These are phyloP conservation scores for Connochaetes taurinus DNA, from an alignment of 2,113 vertebrate species.

Conservation along the genomic window DNA sequence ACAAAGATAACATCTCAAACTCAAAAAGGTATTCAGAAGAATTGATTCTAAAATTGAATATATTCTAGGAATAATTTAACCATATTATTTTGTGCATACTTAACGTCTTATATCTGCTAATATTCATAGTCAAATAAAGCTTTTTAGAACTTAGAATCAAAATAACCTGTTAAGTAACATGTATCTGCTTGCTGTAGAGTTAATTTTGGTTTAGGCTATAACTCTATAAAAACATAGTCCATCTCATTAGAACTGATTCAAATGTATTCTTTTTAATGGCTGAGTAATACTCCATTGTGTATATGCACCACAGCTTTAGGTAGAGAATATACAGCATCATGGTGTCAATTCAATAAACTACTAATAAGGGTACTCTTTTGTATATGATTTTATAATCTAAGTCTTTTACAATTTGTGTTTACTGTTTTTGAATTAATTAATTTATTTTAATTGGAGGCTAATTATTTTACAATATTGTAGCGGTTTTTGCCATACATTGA, in stretches of 20 bases:
- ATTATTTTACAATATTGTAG: neutral
- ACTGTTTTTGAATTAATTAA: neutral
- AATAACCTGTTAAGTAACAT: neutral
- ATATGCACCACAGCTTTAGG: no score
- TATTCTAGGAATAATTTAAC: neutral
- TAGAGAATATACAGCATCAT: neutral
- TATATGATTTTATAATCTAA: neutral
- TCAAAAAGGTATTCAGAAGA: neutral
- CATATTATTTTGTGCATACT: neutral
- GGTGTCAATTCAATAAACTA: neutral
- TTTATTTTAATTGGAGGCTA: neutral
- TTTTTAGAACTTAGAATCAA: neutral
- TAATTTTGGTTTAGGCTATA: neutral
- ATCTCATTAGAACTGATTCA: neutral
- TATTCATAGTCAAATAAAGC: neutral
- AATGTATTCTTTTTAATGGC: no score
- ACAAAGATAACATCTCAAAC: neutral
- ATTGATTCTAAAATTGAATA: neutral
- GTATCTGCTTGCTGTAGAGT: neutral
- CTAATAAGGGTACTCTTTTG: neutral
- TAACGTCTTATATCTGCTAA: neutral
- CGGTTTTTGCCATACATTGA: neutral
- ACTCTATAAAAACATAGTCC: neutral
- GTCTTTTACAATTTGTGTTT: neutral
- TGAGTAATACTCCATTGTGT: no score